phyloP scores from a whole-genome alignment of 2,888 invertebrate genomes.

The Seladonia tumulorum region DNA sequence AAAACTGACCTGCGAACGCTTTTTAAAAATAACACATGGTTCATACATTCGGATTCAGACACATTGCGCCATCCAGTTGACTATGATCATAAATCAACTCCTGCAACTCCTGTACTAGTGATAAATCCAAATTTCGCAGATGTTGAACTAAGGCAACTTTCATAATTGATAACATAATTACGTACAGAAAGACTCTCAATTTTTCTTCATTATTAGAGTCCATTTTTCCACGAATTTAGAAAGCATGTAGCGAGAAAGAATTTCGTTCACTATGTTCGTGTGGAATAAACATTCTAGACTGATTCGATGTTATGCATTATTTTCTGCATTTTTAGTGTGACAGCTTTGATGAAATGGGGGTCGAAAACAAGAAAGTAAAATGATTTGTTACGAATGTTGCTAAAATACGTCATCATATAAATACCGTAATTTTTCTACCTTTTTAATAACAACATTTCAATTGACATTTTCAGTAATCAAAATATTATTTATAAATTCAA shows the following conservation, averaged over 20 bases:
- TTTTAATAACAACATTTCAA: background rate
- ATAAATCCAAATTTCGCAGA: slow-evolving; percentile 7
- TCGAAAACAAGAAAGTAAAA: background rate
- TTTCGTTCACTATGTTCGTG: background rate
- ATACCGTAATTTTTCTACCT: background rate
- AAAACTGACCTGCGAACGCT: background rate
- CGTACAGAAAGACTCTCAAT: background rate
- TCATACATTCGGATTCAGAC: background rate
- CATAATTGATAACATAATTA: slow-evolving; percentile 18
- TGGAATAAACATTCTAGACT: background rate
- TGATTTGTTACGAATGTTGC: background rate
- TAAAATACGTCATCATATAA: background rate
- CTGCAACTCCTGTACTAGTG: background rate
- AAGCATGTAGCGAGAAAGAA: background rate
- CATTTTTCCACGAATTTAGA: slow-evolving; percentile 4
- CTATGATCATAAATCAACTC: slow-evolving; percentile 5
- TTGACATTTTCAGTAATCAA: background rate
- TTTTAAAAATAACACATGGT: slow-evolving; percentile 1
- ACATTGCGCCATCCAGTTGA: background rate
- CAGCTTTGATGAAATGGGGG: background rate
- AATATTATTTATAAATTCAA: background rate
- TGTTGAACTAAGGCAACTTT: background rate
- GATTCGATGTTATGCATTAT: background rate
- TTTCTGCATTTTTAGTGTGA: background rate
- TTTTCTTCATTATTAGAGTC: background rate